Percentiles rank a stretch among this genome's conserved stretches.
phyloP scores from a whole-genome alignment of 2,888 invertebrate genomes.

The Steinernema scapterisci region DNA sequence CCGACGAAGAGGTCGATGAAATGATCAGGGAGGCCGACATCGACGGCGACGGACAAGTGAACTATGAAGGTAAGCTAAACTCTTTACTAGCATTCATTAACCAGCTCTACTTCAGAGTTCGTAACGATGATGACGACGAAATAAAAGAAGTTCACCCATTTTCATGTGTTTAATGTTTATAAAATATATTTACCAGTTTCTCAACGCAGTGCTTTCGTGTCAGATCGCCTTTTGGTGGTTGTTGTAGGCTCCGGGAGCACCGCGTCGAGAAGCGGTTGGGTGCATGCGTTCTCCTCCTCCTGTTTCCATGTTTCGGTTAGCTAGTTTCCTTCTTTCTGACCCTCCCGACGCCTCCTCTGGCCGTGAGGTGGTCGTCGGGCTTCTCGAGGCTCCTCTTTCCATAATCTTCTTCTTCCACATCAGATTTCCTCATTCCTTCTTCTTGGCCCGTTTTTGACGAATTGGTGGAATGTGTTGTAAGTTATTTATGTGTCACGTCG shows the following conservation, averaged over 20 bases:
- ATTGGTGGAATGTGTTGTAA: constrained; percentile 28
- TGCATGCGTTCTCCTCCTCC: no score
- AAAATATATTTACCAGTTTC: constrained; percentile 30
- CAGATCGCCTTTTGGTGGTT: background rate
- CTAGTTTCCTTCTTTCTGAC: background rate
- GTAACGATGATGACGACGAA: constrained; percentile 67
- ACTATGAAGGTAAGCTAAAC: constrained; percentile 74
- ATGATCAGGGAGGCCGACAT: constrained; percentile 98
- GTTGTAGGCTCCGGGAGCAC: constrained; percentile 15
- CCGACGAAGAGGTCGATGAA: constrained; percentile 98
- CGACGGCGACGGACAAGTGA: constrained; percentile 98
- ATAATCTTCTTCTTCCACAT: background rate
- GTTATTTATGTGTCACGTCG: constrained; percentile 26
- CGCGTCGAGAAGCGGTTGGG: constrained; percentile 17
- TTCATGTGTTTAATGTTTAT: constrained; percentile 3
- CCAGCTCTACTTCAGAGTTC: constrained; percentile 55
- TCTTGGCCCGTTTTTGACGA: constrained; percentile 17
- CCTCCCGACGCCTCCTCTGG: background rate
- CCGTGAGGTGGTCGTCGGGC: background rate
- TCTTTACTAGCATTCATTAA: background rate
- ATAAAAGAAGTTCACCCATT: constrained; percentile 42
- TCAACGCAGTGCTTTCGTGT: constrained; percentile 17
- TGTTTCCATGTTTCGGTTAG: background rate
- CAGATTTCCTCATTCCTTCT: background rate
- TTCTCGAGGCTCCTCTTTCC: background rate